phyloP scores from a whole-genome alignment of 2,113 vertebrate species.

The Oreochromis spilurus region DNA sequence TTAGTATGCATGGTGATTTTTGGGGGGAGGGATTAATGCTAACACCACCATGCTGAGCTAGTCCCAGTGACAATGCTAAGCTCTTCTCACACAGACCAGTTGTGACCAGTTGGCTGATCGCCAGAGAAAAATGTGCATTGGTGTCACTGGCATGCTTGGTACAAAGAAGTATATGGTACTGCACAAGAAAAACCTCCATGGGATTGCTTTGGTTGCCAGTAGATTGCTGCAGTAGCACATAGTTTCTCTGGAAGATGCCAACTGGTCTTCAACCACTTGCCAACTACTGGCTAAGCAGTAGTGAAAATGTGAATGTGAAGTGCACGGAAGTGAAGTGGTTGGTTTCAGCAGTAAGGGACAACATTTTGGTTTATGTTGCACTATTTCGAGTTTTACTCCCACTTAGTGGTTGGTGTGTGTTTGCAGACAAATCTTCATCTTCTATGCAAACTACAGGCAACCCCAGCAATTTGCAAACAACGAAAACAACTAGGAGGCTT shows the following conservation, averaged over 20 bases:
- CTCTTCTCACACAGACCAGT: background rate
- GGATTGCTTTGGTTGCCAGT: background rate
- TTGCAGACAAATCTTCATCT: background rate
- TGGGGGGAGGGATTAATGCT: background rate
- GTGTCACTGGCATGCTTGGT: background rate
- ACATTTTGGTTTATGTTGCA: background rate
- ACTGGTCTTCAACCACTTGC: background rate
- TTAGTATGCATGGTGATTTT: background rate
- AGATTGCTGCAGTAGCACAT: background rate
- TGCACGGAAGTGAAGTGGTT: background rate
- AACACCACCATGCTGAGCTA: background rate
- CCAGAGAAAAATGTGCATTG: background rate
- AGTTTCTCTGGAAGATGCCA: background rate
- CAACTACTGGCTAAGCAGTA: background rate
- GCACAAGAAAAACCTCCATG: rapidly evolving
- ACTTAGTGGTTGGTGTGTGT: background rate
- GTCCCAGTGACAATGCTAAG: background rate
- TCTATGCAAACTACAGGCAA: background rate
- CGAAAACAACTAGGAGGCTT: background rate
- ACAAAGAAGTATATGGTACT: background rate
- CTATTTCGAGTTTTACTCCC: background rate
- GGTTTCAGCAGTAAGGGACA: background rate
- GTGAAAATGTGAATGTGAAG: background rate
- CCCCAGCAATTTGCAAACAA: background rate
- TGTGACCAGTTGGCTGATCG: background rate